These are phyloP conservation scores for Parnassius glacialis DNA, from an alignment of 2,888 invertebrate species.

Conservation along the genomic window DNA sequence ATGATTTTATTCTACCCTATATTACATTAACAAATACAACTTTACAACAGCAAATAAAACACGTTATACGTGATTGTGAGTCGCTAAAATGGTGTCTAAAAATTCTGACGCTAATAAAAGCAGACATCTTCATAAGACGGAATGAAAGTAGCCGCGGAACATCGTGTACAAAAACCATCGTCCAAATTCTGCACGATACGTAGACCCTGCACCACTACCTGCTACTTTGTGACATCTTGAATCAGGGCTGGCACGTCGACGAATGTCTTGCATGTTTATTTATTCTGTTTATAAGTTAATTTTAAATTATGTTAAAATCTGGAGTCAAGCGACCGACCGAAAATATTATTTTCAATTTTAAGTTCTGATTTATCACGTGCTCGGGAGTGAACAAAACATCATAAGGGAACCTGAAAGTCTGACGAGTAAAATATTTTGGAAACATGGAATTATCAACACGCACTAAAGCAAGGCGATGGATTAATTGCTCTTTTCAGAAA, in stretches of 20 bases:
- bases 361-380: no score
- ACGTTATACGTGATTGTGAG: slow-evolving; percentile 1
- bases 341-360: no score
- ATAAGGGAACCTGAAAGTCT: no score
- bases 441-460: no score
- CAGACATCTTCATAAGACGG: slow-evolving; percentile 58
- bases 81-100: slow-evolving; percentile 10
- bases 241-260: slow-evolving; percentile 56
- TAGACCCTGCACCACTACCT: slow-evolving; percentile 69
- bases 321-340: no score
- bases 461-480: no score
- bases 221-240: slow-evolving; percentile 77
- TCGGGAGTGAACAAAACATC: no score
- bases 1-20: not conserved
- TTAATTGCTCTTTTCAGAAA: no score
- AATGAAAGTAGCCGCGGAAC: slow-evolving; percentile 48
- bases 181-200: slow-evolving; percentile 68
- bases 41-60: not conserved
- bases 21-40: no score
- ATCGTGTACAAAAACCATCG: slow-evolving; percentile 59
- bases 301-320: no score
- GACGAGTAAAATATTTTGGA: no score
- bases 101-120: slow-evolving; percentile 37
- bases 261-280: not conserved
- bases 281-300: not conserved